Base-by-base conservation (phyloP, 2,113 vertebrate species). In the Pseudolaguvia tuberculata region DNA sequence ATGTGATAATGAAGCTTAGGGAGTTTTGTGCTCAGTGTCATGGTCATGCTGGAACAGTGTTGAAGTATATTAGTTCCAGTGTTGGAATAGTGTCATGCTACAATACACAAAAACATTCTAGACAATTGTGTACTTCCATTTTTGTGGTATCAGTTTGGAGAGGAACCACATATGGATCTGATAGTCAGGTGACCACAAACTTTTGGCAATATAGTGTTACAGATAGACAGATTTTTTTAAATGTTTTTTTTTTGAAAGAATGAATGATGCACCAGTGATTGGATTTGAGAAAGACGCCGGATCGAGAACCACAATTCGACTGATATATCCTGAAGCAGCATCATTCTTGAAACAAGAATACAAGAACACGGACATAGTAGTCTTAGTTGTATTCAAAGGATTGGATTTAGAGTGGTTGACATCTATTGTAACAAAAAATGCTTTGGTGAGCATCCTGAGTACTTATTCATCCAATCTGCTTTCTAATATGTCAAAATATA, bases 341-440 rank as follows among this genome's bases (percentile, higher is more conserved):
- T 88, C 90, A 18, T 78, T 79, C 51, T 84, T 84, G 1, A 39
- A 81, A 45, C 45, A 78, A 0, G 89, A 92, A 57, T 93, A 93
- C 76, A 78, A 70, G 48, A 81, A 85, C 6, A 91, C 87, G 48
- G 47, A 79, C 39, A 78, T 91, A 59, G 77, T 92, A 5, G 88
- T 84, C 25, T 75, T 92, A 68, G 90, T 88, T 69, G 87, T 88
- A 17, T 93, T 91, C 76, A 93, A 93, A 80, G 86, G 85, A 70
- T 79, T 88, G n/a, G 92, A 92, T 78, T 84, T 93, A 58, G 84
- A 87, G 77, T 93, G 92, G 92, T 84, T 93, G n/a, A 82, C 72
- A 23, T 88, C 89, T 59, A 75, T 91, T 62, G 73, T 92, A 79
- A 87, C 88, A 62, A 89, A 88, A 67, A 78, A 86, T 78, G 86